These are phyloP conservation scores for Loriculus beryllinus DNA, from an alignment of 2,797 vertebrate species.

Conservation along the genomic window DNA sequence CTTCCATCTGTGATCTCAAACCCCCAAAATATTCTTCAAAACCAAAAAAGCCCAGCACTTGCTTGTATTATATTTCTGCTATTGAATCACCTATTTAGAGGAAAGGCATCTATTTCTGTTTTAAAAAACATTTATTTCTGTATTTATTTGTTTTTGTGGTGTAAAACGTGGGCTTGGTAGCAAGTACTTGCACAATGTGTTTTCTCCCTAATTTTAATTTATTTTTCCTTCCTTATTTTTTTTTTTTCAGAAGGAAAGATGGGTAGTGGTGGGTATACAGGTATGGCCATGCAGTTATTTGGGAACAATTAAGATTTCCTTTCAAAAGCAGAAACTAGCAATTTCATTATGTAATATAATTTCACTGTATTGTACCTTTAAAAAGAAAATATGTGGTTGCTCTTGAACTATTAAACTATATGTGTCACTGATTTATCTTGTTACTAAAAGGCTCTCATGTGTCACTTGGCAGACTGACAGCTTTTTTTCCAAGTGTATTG, in stretches of 20 bases:
- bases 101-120: neutral
- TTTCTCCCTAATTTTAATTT: neutral
- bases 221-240: neutral
- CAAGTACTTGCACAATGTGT: neutral
- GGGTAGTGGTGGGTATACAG: neutral
- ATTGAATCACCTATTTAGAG: neutral
- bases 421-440: conserved; percentile 23
- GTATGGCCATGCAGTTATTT: neutral
- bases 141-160: neutral
- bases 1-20: neutral
- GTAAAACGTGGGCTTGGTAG: neutral
- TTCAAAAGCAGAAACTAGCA: neutral
- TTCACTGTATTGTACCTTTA: conserved; percentile 32
- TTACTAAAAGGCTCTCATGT: conserved; percentile 47
- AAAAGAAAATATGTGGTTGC: conserved; percentile 25
- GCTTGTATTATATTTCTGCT: neutral
- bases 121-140: neutral
- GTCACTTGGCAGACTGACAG: conserved; percentile 56
- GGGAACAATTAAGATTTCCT: neutral
- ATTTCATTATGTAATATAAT: neutral
- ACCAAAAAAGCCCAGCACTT: neutral
- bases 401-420: conserved; percentile 51
- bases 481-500: conserved; percentile 23
- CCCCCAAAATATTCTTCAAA: neutral
- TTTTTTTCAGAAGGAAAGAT: neutral